Base-by-base conservation (phyloP, 2,113 vertebrate species). In the Alethe diademata region DNA sequence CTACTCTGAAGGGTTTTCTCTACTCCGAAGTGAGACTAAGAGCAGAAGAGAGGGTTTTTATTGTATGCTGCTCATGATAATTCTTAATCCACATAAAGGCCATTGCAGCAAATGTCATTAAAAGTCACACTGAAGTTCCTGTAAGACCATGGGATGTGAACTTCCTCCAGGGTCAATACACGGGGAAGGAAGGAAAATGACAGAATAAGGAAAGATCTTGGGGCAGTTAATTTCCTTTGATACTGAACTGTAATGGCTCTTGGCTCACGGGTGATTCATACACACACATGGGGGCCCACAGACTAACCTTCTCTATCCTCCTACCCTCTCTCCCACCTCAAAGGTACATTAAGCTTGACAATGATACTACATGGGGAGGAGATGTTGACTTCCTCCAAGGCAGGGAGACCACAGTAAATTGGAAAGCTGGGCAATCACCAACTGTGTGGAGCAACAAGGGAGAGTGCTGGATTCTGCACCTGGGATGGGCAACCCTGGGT, bases 61-160 rank as follows among this genome's bases (percentile, higher is more conserved):
- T 16, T 2, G 0, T 74, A 51, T 0, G 0, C 2, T 71, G 35
- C 20, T 36, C 31, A 61, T 17, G 18, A 12, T 51, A 82, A 79
- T 26, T 65, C 31, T 69, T 54, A 56, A 11, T 35, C 10, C 6
- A 2, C 20, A 79, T n/a, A 80, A 84, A 78, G 62, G 3, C 3
- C 15, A 29, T 35, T 80, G 24, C 28, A 76, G 53, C 15, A 75
- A 60, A 47, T 54, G 20, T 6, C 14, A 47, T 47, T 75, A 53
- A n/a, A 95, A 69, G 5, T 51, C 2, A 51, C 58, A 56, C 40
- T 47, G 19, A 91, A 69, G 20, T 19, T 73, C 57, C 23, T 73
- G 14, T 17, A 38, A 48, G 11, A 43, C 4, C 13, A 28, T 24
- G 24, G 11, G 38, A 47, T 7, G 3, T 40, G 38, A 57, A 42